Evolutionary conservation across 2,113 vertebrate genomes (phyloP), one percentile per base, ranked within the genome.

Genomic region (Herpailurus yagouaroundi): DNA sequence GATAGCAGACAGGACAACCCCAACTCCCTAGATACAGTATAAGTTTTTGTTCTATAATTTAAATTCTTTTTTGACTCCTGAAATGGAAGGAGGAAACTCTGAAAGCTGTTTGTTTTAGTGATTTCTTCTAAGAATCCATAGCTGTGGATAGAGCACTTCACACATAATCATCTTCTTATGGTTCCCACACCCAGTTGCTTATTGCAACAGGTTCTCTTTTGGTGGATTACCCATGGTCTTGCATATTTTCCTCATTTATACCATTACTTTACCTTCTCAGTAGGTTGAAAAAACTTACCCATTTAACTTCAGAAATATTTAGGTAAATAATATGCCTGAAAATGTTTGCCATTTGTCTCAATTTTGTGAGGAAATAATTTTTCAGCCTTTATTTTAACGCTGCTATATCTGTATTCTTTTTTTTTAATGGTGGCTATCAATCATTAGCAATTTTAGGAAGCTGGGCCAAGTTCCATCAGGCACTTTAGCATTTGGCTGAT

Each of bases 401-500:
- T 68, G 3, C 79, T 88, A 9, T 45, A 93, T n/a, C 33, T 79
- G 27, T n/a, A 19, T 48, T 91, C 7, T 63, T 57, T 57, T 79
- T 95, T 93, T 83, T 55, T 31, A 38, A 68, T 84, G 31, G 33
- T 80, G 71, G 27, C 80, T 81, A 29, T 88, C 29, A 60, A 41
- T 41, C 1, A 5, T 45, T 73, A 76, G 50, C 14, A 29, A 50
- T 48, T 84, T 88, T 48, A 91, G 8, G 15, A 95, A 93, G 36
- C 29, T 68, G n/a, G 52, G 76, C 45, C 23, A 93, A 74, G 14
- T 88, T 84, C 52, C 63, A 96, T 15, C 36, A 80, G 69, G 38
- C 71, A 89, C 55, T 74, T 88, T 69, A 88, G 68, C 29, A 87
- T 90, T 95, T 95, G 71, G 48, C 38, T 95, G 71, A 81, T 87